phyloP scores from a whole-genome alignment of 2,113 vertebrate genomes.

The Corythaeola cristata region DNA sequence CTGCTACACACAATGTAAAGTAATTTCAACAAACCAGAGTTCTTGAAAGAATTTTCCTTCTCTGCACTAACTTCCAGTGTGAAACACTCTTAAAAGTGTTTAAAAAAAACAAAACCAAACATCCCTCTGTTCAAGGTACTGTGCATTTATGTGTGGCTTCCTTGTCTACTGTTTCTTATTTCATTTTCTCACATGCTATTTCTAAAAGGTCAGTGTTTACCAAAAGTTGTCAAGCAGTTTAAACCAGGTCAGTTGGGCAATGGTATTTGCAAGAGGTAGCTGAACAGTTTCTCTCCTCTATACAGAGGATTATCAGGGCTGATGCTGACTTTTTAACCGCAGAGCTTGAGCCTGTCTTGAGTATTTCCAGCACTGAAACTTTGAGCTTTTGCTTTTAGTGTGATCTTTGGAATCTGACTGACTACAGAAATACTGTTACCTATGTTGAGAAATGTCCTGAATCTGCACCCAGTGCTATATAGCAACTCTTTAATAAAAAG shows the following conservation, averaged over 20 bases:
- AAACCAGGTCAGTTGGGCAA: not conserved
- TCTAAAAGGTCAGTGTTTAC: not conserved
- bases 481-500: not conserved
- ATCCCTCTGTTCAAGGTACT: not conserved
- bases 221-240: not conserved
- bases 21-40: not conserved
- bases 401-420: not conserved
- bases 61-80: not conserved
- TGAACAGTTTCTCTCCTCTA: not conserved
- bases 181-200: not conserved
- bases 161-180: constrained; percentile 7
- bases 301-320: not conserved
- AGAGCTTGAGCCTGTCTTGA: not conserved
- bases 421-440: not conserved
- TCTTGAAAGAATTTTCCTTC: not conserved
- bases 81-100: not conserved
- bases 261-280: not conserved
- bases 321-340: not conserved
- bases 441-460: not conserved
- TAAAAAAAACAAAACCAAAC: not conserved
- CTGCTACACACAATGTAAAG: not conserved
- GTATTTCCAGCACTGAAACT: not conserved
- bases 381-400: not conserved
- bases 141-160: not conserved
- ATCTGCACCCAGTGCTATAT: not conserved